Evolutionary conservation across 2,113 vertebrate species (phyloP).

Genomic region (Muscicapa adusta): DNA sequence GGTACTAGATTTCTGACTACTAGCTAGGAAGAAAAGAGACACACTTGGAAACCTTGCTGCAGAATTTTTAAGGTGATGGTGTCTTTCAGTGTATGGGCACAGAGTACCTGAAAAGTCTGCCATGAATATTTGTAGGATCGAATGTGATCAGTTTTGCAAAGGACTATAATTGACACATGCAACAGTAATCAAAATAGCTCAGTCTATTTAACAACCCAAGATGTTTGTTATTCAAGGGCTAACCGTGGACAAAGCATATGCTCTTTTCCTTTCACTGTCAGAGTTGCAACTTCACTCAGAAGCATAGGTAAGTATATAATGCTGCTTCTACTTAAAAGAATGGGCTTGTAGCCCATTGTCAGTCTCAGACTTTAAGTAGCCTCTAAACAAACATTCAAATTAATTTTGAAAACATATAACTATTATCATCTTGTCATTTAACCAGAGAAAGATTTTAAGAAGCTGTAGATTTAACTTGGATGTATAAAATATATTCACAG

Average conservation of each 20-base stretch:
- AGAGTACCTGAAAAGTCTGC: neutral
- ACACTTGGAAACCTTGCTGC: neutral
- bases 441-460: neutral
- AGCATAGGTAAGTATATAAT: neutral
- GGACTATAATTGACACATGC: neutral
- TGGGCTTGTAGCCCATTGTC: neutral
- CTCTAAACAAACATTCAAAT: neutral
- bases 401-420: neutral
- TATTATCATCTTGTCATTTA: neutral
- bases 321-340: neutral
- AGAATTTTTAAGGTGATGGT: neutral
- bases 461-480: neutral
- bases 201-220: neutral
- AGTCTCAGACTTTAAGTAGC: neutral
- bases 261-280: neutral
- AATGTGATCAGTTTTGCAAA: neutral
- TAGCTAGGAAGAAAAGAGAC: neutral
- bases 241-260: neutral
- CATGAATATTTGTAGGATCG: neutral
- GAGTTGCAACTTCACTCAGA: neutral
- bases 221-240: neutral
- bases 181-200: neutral
- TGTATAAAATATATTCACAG: neutral
- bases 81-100: neutral
- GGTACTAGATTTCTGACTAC: neutral